These are phyloP conservation scores for Gadus macrocephalus DNA, from an alignment of 2,113 vertebrate genomes.

Conservation along the genomic window DNA sequence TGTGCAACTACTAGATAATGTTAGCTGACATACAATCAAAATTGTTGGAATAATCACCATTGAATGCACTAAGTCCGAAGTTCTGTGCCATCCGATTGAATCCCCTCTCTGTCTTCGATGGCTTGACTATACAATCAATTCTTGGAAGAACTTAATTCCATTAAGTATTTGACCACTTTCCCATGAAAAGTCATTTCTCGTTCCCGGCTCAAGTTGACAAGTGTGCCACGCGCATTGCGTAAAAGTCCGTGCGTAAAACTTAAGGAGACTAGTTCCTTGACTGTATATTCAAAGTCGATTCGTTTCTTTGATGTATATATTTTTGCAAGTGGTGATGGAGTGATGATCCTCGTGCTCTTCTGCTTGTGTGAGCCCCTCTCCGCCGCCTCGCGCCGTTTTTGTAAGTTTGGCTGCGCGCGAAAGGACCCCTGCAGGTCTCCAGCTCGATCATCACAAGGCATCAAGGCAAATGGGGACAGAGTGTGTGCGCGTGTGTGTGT, in stretches of 20 bases:
- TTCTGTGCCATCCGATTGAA: constrained; percentile 40
- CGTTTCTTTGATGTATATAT: neutral
- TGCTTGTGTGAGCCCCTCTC: constrained; percentile 53
- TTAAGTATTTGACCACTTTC: constrained; percentile 12
- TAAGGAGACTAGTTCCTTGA: constrained; percentile 5
- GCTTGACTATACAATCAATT: neutral
- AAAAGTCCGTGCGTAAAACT: constrained; percentile 55
- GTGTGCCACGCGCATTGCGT: constrained; percentile 11
- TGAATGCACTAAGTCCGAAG: constrained; percentile 45
- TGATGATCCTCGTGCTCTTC: constrained; percentile 29
- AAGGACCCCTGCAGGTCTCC: constrained; percentile 79
- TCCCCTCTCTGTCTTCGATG: neutral
- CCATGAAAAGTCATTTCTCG: constrained; percentile 18
- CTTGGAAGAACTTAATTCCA: neutral
- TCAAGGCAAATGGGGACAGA: constrained; percentile 70
- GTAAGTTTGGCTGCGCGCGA: constrained; percentile 70
- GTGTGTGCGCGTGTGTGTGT: too few relatives aligned
- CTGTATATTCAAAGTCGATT: constrained; percentile 11
- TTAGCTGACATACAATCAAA: neutral
- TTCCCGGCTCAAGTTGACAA: constrained; percentile 1
- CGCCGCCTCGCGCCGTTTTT: constrained; percentile 73
- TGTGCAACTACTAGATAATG: neutral
- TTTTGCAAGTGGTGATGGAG: neutral
- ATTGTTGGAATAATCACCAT: constrained; percentile 47
- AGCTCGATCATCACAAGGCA: constrained; percentile 83